Conservation (phyloP, 2,888 invertebrate species). For the Theodoxus fluviatilis region DNA sequence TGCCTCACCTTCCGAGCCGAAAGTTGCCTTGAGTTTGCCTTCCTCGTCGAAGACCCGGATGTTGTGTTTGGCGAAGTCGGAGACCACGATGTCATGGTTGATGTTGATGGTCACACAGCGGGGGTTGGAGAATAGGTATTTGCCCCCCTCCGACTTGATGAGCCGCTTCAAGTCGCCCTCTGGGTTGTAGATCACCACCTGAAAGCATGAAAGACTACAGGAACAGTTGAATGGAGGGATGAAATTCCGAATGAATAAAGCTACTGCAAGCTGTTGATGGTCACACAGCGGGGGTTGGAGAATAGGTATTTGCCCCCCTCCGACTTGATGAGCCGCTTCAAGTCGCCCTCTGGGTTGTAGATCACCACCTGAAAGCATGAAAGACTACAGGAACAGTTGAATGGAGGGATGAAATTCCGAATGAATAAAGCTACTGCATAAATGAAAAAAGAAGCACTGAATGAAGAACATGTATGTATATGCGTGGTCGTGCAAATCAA, state of each 20-base stretch:
- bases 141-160: constrained; percentile 26
- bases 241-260: too few species aligned
- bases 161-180: constrained; percentile 26
- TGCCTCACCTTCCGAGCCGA: constrained; percentile 35
- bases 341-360: constrained; percentile 31
- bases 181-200: constrained; percentile 29
- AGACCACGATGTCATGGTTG: constrained; percentile 41
- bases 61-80: constrained; percentile 42
- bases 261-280: too few species aligned
- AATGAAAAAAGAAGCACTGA: too few species aligned
- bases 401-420: too few species aligned
- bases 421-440: too few species aligned
- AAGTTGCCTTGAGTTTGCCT: constrained; percentile 32
- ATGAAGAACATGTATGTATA: too few species aligned
- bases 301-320: constrained; percentile 30
- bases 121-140: constrained; percentile 38
- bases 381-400: too few species aligned
- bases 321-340: constrained; percentile 23
- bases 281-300: constrained; percentile 44
- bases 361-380: constrained; percentile 26
- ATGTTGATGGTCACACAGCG: constrained; percentile 40
- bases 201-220: too few species aligned
- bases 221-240: too few species aligned
- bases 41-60: constrained; percentile 37
- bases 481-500: too few species aligned